These are phyloP conservation scores for Nephrocerus scutellatus DNA, from an alignment of 2,888 invertebrate genomes.

Conservation along the genomic window DNA sequence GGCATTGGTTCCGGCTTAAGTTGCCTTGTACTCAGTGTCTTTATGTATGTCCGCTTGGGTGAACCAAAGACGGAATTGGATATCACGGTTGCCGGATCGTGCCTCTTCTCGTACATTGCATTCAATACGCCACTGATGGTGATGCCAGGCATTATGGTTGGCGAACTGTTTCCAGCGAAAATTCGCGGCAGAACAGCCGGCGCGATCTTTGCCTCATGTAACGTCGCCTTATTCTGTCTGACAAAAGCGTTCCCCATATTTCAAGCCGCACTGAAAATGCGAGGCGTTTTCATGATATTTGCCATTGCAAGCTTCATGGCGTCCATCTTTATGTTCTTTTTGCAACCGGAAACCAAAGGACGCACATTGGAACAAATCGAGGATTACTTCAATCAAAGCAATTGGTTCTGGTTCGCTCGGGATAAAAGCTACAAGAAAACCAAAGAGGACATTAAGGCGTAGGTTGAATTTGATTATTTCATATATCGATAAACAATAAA, in stretches of 20 bases:
- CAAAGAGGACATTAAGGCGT: no score
- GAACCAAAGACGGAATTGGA: slow-evolving; percentile 32
- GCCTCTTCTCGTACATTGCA: slow-evolving; percentile 63
- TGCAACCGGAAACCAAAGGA: slow-evolving; percentile 69
- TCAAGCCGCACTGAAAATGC: slow-evolving; percentile 54
- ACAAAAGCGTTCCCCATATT: slow-evolving; percentile 66
- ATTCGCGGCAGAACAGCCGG: slow-evolving; percentile 69
- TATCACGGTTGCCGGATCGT: slow-evolving; percentile 35
- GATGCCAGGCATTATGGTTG: slow-evolving; percentile 67
- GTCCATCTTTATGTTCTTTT: slow-evolving; percentile 58
- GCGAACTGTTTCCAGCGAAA: slow-evolving; percentile 66
- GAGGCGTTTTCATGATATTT: slow-evolving; percentile 66
- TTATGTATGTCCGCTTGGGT: slow-evolving; percentile 45
- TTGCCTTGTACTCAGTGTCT: slow-evolving; percentile 55
- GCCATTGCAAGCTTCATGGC: slow-evolving; percentile 57
- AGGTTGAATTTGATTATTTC: no score
- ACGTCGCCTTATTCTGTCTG: slow-evolving; percentile 59
- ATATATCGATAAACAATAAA: no score
- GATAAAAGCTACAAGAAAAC: slow-evolving; percentile 38
- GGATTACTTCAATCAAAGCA: slow-evolving; percentile 65
- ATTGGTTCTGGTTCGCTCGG: slow-evolving; percentile 53
- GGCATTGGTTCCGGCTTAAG: slow-evolving; percentile 61
- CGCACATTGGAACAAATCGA: slow-evolving; percentile 66
- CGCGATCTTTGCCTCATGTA: slow-evolving; percentile 64
- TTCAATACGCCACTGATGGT: slow-evolving; percentile 70